Conservation (phyloP, 2,113 vertebrate species). For the Delphinapterus leucas region DNA sequence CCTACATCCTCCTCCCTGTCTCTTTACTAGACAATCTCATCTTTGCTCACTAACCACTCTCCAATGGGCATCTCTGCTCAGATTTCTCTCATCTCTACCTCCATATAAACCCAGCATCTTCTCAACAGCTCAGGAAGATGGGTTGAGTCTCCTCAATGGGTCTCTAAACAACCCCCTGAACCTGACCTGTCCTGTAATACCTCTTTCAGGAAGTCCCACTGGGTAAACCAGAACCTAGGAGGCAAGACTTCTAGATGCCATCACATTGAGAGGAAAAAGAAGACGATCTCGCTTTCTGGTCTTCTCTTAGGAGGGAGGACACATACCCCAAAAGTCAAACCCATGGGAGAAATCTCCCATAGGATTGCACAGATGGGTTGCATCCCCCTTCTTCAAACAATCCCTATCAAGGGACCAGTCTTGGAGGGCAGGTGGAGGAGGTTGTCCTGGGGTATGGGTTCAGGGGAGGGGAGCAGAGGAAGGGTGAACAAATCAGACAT, state of each 20-base stretch:
- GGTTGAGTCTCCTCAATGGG: background rate
- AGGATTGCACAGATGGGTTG: background rate
- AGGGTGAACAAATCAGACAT: background rate
- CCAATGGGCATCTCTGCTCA: background rate
- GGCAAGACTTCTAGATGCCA: fast-evolving
- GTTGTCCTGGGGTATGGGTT: fast-evolving
- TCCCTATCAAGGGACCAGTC: fast-evolving
- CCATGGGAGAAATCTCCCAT: background rate
- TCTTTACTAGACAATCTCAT: no score
- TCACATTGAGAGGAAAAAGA: background rate
- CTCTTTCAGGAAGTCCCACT: background rate
- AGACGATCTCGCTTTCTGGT: fast-evolving
- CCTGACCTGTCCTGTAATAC: fast-evolving
- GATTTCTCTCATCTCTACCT: fast-evolving
- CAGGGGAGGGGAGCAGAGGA: no score
- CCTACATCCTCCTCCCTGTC: background rate
- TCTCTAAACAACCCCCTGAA: background rate
- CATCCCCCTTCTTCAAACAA: fast-evolving
- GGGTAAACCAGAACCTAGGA: background rate
- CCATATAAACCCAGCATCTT: fast-evolving
- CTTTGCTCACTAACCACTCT: background rate
- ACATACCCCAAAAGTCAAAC: fast-evolving
- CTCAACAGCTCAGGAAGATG: background rate
- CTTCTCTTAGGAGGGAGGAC: background rate
- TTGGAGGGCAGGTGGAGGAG: no score